phyloP scores from a whole-genome alignment of 2,797 vertebrate species.

The Anas georgica region DNA sequence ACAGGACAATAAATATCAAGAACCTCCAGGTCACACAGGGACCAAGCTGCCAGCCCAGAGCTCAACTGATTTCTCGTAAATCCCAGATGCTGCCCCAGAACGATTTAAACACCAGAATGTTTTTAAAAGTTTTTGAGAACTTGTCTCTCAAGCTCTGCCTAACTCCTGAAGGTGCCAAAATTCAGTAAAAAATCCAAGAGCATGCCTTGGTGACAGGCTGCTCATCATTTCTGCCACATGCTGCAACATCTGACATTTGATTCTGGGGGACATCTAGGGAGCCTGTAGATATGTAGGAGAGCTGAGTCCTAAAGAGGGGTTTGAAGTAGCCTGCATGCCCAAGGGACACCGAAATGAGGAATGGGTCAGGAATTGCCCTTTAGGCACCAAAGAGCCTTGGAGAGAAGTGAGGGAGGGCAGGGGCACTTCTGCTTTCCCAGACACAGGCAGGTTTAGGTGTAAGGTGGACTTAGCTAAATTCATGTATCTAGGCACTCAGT shows the following conservation, averaged over 20 bases:
- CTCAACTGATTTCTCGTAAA: neutral
- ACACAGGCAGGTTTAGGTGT: accelerated
- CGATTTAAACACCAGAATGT: neutral
- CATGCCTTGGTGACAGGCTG: neutral
- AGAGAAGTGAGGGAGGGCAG: neutral
- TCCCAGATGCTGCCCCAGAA: neutral
- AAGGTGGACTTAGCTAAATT: neutral
- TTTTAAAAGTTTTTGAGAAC: neutral
- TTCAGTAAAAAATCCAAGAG: neutral
- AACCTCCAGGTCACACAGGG: neutral
- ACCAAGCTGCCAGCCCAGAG: neutral
- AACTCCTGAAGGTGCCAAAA: neutral
- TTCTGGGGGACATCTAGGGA: neutral
- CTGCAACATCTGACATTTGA: neutral
- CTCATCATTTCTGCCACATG: neutral
- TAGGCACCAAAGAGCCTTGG: neutral
- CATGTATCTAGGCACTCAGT: accelerated
- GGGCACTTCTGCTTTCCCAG: neutral
- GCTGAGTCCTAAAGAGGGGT: accelerated
- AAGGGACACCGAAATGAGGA: neutral
- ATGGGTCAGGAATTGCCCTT: neutral
- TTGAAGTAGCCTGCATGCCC: neutral
- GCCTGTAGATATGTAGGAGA: accelerated
- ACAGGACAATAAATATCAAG: slow-evolving; percentile 50
- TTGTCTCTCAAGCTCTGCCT: neutral